Evolutionary conservation across 2,888 invertebrate genomes (phyloP).

Genomic region (Agrotis clavis): DNA sequence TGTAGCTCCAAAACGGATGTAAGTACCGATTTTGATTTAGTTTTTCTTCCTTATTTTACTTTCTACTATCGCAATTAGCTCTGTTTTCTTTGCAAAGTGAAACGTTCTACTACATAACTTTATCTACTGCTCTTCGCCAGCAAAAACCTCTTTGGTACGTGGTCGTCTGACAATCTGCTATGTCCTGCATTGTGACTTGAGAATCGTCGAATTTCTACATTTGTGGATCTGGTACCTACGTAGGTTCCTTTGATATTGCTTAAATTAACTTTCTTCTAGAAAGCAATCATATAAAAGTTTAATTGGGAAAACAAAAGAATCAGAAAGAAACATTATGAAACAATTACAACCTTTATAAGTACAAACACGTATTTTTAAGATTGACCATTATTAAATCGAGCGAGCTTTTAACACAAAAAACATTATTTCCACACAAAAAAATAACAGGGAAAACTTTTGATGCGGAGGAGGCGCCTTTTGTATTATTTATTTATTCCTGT

Average conservation of each 20-base stretch:
- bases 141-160: too few species aligned
- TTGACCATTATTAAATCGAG: slow-evolving; percentile 11
- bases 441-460: slow-evolving; percentile 2
- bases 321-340: not conserved
- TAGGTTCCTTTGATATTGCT: not conserved
- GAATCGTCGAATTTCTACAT: too few species aligned
- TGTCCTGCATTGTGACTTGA: too few species aligned
- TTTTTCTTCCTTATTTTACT: too few species aligned
- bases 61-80: too few species aligned
- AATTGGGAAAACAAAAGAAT: slow-evolving; percentile 9
- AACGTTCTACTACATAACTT: too few species aligned
- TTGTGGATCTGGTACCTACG: not conserved
- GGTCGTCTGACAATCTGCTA: too few species aligned
- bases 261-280: not conserved
- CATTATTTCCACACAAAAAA: not conserved
- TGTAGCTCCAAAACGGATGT: too few species aligned
- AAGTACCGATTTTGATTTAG: too few species aligned
- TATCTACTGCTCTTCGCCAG: too few species aligned
- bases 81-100: too few species aligned
- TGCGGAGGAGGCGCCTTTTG: slow-evolving; percentile 13
- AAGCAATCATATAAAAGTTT: not conserved
- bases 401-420: slow-evolving; percentile 9
- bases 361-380: slow-evolving; percentile 7
- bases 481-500: slow-evolving; percentile 48
- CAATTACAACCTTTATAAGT: slow-evolving; percentile 3